Base-by-base conservation (phyloP, 2,797 vertebrate species). In the Amblyopsis hoosieri region DNA sequence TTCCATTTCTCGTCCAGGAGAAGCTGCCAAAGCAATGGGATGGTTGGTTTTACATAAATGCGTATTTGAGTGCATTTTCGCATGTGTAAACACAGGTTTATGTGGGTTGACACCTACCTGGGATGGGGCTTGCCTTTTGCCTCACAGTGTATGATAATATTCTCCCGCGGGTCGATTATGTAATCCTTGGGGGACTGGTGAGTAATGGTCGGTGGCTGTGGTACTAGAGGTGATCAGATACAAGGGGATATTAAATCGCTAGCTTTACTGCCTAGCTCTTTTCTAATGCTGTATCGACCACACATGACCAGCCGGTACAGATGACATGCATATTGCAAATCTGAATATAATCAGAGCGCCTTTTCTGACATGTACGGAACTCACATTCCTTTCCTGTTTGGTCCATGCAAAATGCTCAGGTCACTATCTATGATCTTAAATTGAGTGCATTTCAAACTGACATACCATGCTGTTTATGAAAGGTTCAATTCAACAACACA, bases 81-180 rank as follows among this genome's bases (percentile, higher is more conserved):
- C n/a, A 1, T n/a, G 19, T 59, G 45, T 47, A 17, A 3, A 4
- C 14, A 7, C 13, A 51, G 6, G 60, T 23, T 33, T 23, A 42
- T 15, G 17, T 63, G 54, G 17, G 60, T 47, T 12, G 42, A 51
- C 66, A 87, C 90, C 66, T 86, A 98, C 97, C 95, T 96, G 83
- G 97, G 97, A 81, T 94, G 93, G 61, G 97, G 97, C 47, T 97
- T 98, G 80, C 97, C 97, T 88, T 98, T 99, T 6, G 96, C 97
- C 72, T 98, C 97, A 82, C 97, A 99, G 55, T 95, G 94, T 88
- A 99, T 96, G 81, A 96, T 83, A 75, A 99, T 96, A 83, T 95
- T 96, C 89, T 99, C 97, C 62, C 97, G 92, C 47, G 97, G 97
- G 85, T 99, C 97, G 76, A 99, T 92, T 81, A 99, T 97, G 87